Conservation (phyloP, 2,888 invertebrate species). For the Pseudoips prasinana region DNA sequence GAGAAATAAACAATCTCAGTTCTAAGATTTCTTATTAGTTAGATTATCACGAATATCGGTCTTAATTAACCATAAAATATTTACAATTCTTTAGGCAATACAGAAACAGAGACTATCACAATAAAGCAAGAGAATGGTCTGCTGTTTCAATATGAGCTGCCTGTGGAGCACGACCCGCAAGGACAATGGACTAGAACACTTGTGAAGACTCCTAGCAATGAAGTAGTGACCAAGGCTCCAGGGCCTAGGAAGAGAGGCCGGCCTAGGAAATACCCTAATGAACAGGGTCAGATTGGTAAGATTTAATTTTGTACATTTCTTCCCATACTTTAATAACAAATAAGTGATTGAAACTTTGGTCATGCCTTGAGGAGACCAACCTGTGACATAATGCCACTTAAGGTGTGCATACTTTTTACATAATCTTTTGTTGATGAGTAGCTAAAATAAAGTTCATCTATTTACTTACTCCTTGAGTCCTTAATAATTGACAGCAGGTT, state of each 20-base stretch:
- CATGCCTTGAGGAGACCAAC: no score
- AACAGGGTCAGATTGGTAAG: conserved; percentile 71
- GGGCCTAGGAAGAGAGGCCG: conserved; percentile 67
- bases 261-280: conserved; percentile 75
- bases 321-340: no score
- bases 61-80: conserved; percentile 4
- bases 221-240: conserved; percentile 69
- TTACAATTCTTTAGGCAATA: conserved; percentile 31
- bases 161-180: conserved; percentile 70
- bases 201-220: conserved; percentile 47
- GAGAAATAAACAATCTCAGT: no score
- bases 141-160: conserved; percentile 73
- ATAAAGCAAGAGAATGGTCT: conserved; percentile 78
- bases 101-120: conserved; percentile 74
- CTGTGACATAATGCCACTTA: no score
- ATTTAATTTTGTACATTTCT: conserved; percentile 45
- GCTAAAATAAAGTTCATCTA: no score
- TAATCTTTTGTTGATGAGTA: no score
- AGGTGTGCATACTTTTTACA: no score
- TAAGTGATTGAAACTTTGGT: no score
- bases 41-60: no score
- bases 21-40: no score
- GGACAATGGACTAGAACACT: conserved; percentile 64
- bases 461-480: no score
- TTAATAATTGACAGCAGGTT: no score